Conservation (phyloP, 2,113 vertebrate genomes). For the Anguilla rostrata region DNA sequence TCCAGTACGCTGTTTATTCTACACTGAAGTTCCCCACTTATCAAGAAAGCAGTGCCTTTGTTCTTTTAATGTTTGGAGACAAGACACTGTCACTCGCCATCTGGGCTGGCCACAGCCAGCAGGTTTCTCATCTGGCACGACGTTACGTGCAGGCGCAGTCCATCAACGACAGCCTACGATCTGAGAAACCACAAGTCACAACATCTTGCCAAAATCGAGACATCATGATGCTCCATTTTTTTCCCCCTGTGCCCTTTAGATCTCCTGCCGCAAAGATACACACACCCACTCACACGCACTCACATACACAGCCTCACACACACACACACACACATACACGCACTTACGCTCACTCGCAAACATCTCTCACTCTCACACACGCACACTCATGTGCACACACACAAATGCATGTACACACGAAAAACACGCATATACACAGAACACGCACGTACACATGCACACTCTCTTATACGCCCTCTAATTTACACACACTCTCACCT, state of each 20-base stretch:
- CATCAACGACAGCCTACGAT: background rate
- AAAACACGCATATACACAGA: no score
- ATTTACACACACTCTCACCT: background rate
- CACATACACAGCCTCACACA: constrained; percentile 9
- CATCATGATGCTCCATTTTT: background rate
- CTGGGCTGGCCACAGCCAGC: background rate
- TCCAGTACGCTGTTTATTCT: background rate
- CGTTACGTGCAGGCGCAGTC: background rate
- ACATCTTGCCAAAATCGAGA: background rate
- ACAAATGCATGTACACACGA: no score
- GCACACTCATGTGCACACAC: background rate
- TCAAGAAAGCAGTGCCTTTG: background rate
- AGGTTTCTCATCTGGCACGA: background rate
- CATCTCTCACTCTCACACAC: no score
- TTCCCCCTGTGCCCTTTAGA: background rate
- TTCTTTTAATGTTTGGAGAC: background rate
- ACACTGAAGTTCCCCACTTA: background rate
- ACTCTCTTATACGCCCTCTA: background rate
- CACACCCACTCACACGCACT: background rate
- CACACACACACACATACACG: constrained; percentile 1
- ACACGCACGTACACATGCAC: background rate
- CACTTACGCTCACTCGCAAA: background rate
- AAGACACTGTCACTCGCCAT: background rate
- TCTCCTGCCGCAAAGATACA: background rate
- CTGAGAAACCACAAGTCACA: background rate